Percentiles rank a stretch among this genome's conserved stretches.
Evolutionary conservation across 1,140 invertebrate species (phyloP).

Genomic region (Drosophila teissieri): DNA sequence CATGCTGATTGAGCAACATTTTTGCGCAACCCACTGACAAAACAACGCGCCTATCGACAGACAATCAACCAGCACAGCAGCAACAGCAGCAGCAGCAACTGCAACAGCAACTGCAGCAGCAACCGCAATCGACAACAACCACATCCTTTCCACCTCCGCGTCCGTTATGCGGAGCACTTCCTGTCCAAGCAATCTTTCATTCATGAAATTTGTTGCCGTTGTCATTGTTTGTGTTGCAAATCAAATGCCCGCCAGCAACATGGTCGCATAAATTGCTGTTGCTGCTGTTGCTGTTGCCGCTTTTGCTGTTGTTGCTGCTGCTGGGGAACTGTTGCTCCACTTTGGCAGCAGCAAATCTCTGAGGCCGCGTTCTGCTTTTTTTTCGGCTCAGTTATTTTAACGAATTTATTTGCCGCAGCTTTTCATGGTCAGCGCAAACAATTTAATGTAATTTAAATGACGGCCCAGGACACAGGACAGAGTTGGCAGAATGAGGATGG

Average conservation of each 20-base stretch:
- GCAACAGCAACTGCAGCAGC: conserved; percentile 19
- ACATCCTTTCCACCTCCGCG: conserved; percentile 83
- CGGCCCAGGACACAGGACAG: conserved; percentile 75
- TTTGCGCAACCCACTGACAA: conserved; percentile 81
- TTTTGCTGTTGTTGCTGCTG: conserved; percentile 43
- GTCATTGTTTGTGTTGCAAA: conserved; percentile 83
- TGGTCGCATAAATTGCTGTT: conserved; percentile 73
- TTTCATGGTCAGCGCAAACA: conserved; percentile 83
- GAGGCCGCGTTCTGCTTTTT: conserved; percentile 31
- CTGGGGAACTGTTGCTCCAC: conserved; percentile 68
- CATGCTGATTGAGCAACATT: conserved; percentile 83
- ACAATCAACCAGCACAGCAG: conserved; percentile 67
- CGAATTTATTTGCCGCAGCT: conserved; percentile 83
- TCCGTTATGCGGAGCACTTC: conserved; percentile 82
- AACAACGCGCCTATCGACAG: conserved; percentile 80
- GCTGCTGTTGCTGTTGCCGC: conserved; percentile 6
- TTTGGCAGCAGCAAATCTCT: conserved; percentile 71
- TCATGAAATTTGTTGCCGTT: conserved; percentile 84
- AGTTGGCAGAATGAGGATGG: conserved; percentile 19
- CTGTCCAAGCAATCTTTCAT: conserved; percentile 81
- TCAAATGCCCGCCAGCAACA: conserved; percentile 77
- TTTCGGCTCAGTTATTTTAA: conserved; percentile 81
- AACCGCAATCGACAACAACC: conserved; percentile 49
- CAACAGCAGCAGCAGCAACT: conserved; percentile 27
- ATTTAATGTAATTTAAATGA: conserved; percentile 85